These are phyloP conservation scores for Condylura cristata DNA, from an alignment of 2,113 vertebrate species.

Conservation along the genomic window DNA sequence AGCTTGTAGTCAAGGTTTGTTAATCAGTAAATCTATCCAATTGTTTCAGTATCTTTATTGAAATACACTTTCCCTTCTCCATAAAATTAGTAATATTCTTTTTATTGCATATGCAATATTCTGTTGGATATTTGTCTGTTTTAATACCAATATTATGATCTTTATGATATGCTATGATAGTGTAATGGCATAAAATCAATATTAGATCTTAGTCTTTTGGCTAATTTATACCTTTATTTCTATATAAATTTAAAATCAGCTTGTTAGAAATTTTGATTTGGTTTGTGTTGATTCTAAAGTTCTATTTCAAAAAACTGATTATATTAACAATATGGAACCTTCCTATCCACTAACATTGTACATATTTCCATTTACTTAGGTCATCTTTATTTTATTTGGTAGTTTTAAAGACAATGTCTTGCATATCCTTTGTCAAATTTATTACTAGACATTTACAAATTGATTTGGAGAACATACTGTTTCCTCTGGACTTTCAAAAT, in stretches of 20 bases:
- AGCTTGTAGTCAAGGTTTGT: not conserved
- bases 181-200: constrained; percentile 6
- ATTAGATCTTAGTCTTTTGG: not conserved
- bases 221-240: not conserved
- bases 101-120: constrained; percentile 11
- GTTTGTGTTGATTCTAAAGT: not conserved
- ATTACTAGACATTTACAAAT: not conserved
- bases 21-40: not conserved
- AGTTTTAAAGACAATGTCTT: constrained; percentile 1
- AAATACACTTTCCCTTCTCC: not conserved
- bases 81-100: not conserved
- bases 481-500: not conserved
- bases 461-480: not conserved
- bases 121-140: not conserved
- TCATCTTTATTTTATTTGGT: not conserved
- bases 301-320: not conserved
- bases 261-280: not conserved
- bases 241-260: not conserved
- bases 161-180: not conserved
- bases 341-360: constrained; percentile 1
- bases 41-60: not conserved
- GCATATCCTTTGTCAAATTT: not conserved
- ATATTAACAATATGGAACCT: not conserved
- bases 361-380: constrained; percentile 8
- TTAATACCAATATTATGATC: not conserved